These are phyloP conservation scores for Condylura cristata DNA, from an alignment of 2,113 vertebrate genomes.

Conservation along the genomic window DNA sequence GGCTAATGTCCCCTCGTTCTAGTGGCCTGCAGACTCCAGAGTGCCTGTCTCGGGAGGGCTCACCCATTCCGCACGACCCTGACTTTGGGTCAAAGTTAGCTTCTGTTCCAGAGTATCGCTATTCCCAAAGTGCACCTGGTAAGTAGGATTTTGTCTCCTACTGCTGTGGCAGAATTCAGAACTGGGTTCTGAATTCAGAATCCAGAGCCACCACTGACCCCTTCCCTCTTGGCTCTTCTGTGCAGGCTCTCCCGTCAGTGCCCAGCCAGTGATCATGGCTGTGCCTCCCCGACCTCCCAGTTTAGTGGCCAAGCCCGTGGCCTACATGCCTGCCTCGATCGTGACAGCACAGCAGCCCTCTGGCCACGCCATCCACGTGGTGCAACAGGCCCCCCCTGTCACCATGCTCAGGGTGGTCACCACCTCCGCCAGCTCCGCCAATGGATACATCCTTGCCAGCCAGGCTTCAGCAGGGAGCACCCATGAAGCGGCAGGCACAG, in stretches of 20 bases:
- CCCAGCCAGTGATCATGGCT: slow-evolving; percentile 96
- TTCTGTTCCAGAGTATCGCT: slow-evolving; percentile 96
- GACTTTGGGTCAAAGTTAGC: slow-evolving; percentile 95
- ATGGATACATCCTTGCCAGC: slow-evolving; percentile 93
- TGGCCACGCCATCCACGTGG: slow-evolving; percentile 92
- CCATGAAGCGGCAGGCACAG: slow-evolving; percentile 85
- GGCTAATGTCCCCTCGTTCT: slow-evolving; percentile 94
- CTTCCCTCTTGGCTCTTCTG: background rate
- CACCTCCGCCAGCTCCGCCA: slow-evolving; percentile 89
- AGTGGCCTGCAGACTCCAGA: slow-evolving; percentile 98
- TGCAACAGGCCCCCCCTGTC: slow-evolving; percentile 93
- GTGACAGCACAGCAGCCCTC: slow-evolving; percentile 89
- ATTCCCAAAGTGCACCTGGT: slow-evolving; percentile 98
- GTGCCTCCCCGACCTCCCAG: slow-evolving; percentile 90
- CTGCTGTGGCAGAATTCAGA: too few relatives aligned
- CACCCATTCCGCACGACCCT: slow-evolving; percentile 94
- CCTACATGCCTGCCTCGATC: slow-evolving; percentile 93
- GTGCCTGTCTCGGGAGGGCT: slow-evolving; percentile 96
- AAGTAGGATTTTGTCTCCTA: slow-evolving; percentile 47
- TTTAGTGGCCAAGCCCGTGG: slow-evolving; percentile 90
- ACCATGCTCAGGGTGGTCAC: slow-evolving; percentile 97
- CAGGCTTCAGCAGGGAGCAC: slow-evolving; percentile 81
- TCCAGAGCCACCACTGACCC: too few relatives aligned
- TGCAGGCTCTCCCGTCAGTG: slow-evolving; percentile 95
- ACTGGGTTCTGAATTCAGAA: too few relatives aligned